Evolutionary conservation across 1,140 invertebrate species (phyloP).

Genomic region (Zaprionus kolodkinae): DNA sequence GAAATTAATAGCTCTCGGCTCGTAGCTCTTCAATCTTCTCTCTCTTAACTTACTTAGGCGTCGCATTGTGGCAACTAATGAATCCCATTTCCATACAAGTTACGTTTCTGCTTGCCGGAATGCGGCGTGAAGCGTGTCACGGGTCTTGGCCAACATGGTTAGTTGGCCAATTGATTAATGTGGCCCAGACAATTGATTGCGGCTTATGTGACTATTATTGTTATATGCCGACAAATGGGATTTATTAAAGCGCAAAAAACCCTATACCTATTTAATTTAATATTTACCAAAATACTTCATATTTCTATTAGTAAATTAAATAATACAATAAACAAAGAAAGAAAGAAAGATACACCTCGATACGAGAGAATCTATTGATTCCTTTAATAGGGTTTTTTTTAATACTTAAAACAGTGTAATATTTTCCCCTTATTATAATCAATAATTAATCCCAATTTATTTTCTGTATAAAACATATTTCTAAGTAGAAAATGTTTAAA

Average conservation of each 20-base stretch:
- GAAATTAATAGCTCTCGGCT: conserved; percentile 59
- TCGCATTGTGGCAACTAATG: conserved; percentile 66
- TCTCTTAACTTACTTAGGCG: conserved; percentile 72
- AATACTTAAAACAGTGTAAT: too few species aligned
- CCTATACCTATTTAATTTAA: not conserved
- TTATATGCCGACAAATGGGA: conserved; percentile 14
- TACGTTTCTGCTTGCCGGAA: conserved; percentile 7
- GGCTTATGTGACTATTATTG: conserved; percentile 13
- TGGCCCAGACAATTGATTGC: conserved; percentile 4
- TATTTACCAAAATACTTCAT: not conserved
- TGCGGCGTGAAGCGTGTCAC: conserved; percentile 39
- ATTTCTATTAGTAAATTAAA: conserved; percentile 3
- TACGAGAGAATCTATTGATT: too few species aligned
- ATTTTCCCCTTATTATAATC: too few species aligned
- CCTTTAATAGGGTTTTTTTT: too few species aligned
- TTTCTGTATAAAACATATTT: too few species aligned
- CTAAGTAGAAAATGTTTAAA: too few species aligned
- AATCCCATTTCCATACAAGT: conserved; percentile 58
- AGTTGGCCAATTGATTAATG: conserved; percentile 46
- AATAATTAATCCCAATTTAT: too few species aligned
- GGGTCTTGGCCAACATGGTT: conserved; percentile 9
- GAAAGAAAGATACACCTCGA: too few species aligned
- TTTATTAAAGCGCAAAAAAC: conserved; percentile 21
- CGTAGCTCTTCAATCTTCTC: conserved; percentile 38
- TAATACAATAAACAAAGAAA: too few species aligned